A percentile compares a stretch with the other conserved stretches of the same genome.
These are phyloP conservation scores for Caiman crocodilus DNA, from an alignment of 2,797 vertebrate genomes.

Conservation along the genomic window DNA sequence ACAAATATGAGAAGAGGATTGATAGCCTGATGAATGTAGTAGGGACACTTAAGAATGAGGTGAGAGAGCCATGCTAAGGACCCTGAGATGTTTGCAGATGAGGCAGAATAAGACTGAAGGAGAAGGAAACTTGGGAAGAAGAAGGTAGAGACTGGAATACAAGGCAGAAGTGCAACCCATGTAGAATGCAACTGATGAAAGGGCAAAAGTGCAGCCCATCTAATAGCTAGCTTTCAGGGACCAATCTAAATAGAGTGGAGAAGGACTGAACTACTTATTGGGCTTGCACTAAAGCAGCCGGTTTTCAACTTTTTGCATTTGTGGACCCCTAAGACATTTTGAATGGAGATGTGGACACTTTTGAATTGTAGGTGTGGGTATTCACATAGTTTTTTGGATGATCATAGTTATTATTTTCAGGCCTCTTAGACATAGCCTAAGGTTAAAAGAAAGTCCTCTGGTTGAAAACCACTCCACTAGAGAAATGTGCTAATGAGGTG, in stretches of 20 bases:
- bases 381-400: too few species aligned
- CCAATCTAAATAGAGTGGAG: not conserved
- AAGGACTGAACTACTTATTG: not conserved
- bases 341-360: too few species aligned
- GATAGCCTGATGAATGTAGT: conserved; percentile 89
- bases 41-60: conserved; percentile 91
- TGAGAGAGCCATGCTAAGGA: conserved; percentile 53
- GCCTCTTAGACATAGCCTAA: too few species aligned
- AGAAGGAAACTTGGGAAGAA: not conserved
- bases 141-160: not conserved
- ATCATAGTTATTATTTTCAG: too few species aligned
- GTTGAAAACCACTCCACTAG: too few species aligned
- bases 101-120: not conserved
- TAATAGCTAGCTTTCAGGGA: not conserved
- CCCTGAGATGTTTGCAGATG: not conserved
- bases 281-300: not conserved
- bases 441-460: too few species aligned
- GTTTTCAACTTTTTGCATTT: too few species aligned
- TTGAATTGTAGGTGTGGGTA: too few species aligned
- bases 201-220: not conserved
- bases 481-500: not conserved
- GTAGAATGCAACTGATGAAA: not conserved
- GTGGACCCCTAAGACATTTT: too few species aligned
- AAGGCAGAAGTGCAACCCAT: not conserved
- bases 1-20: conserved; percentile 90